phyloP scores from a whole-genome alignment of 2,888 invertebrate genomes.

The Thysanoteuthis rhombus region DNA sequence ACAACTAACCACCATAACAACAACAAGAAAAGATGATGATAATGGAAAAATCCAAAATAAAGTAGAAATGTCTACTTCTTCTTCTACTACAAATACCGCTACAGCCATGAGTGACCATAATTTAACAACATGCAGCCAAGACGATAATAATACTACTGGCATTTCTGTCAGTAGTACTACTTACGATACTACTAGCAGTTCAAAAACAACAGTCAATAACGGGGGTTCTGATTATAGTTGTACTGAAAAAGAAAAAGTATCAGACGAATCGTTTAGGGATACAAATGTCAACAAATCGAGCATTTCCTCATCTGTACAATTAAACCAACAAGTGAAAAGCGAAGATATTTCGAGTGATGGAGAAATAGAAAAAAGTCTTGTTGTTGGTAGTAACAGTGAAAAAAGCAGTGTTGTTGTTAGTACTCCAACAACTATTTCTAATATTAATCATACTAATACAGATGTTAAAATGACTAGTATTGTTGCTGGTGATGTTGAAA shows the following conservation, averaged over 20 bases:
- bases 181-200: not conserved
- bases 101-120: not conserved
- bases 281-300: not conserved
- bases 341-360: not conserved
- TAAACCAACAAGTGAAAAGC: not conserved
- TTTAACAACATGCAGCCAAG: not conserved
- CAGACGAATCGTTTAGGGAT: not conserved
- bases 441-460: not conserved
- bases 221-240: not conserved
- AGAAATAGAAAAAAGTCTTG: not conserved
- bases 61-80: not conserved
- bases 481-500: not conserved
- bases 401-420: not conserved
- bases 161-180: not conserved
- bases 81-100: not conserved
- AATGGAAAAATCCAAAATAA: not conserved
- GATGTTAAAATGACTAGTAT: not conserved
- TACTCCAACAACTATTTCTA: not conserved
- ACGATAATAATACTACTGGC: not conserved
- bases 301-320: not conserved
- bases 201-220: not conserved
- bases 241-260: conserved; percentile 12
- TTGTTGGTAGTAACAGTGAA: not conserved
- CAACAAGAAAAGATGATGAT: not conserved
- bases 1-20: not conserved